Conservation (phyloP, 2,797 vertebrate genomes). For the Acanthurus tractus region DNA sequence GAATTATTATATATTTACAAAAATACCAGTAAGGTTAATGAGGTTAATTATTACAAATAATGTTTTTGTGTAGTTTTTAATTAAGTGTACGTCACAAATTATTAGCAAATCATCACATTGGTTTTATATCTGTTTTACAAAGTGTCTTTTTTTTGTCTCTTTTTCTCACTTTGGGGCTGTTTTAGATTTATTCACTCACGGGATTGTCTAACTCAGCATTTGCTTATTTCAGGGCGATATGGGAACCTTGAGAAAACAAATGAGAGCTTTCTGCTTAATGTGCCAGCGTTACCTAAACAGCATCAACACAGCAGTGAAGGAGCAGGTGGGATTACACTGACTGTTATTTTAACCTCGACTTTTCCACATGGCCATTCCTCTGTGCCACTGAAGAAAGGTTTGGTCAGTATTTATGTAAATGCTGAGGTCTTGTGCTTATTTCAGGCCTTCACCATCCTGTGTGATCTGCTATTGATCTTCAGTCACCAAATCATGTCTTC, state of each 20-base stretch:
- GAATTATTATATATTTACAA: too few relatives aligned
- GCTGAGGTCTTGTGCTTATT: slow-evolving; percentile 57
- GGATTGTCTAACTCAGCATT: background rate
- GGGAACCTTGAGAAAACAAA: slow-evolving; percentile 93
- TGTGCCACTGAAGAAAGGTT: background rate
- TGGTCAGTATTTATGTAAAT: slow-evolving; percentile 15
- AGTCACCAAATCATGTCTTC: slow-evolving; percentile 96
- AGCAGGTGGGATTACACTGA: slow-evolving; percentile 87
- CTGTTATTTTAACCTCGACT: background rate
- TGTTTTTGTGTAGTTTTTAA: too few relatives aligned
- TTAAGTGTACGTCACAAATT: too few relatives aligned
- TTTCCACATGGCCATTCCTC: too few relatives aligned
- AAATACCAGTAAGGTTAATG: too few relatives aligned
- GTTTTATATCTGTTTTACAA: too few relatives aligned
- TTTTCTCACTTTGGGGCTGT: background rate
- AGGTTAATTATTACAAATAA: too few relatives aligned
- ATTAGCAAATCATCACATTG: too few relatives aligned
- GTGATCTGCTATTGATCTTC: slow-evolving; percentile 96
- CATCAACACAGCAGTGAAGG: slow-evolving; percentile 95
- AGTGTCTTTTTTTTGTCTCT: too few relatives aligned
- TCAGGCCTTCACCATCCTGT: slow-evolving; percentile 95
- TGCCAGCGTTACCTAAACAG: slow-evolving; percentile 96
- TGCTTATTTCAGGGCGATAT: slow-evolving; percentile 87
- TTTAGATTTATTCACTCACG: background rate
- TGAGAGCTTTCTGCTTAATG: slow-evolving; percentile 95